Base-by-base conservation (phyloP, 64 coral and sea anemone genomes). In the Porites australiensis region DNA sequence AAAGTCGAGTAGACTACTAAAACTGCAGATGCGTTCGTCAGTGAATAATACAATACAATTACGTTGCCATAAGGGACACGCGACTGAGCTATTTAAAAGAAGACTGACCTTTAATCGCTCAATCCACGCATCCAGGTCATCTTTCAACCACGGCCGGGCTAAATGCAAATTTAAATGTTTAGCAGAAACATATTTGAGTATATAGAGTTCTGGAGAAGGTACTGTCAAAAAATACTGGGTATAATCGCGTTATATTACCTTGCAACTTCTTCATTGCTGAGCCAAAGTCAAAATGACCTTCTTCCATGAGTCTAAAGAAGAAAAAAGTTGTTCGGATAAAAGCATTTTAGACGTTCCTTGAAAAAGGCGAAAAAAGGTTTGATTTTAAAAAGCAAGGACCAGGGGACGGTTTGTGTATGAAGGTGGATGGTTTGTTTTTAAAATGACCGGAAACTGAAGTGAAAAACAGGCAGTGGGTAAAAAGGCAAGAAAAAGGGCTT, bases 111-210 rank as follows among this genome's bases (percentile, higher is more conserved):
- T 86, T 16, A 69, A 77, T 53, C 90, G 79, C 50, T 81, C 51
- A 58, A 98, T 90, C 96, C 96, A 98, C 37, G 83, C 82, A 88
- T 98, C 90, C 27, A 98, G 50, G 65, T 98, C 82, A 63, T 98
- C 96, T 70, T 75, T 74, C 12, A 98, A 84, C 96, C 96, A 98
- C 13, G 96, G 96, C 13, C 93, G 90, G 23, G 70, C 96, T 98
- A 13, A 15, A 70, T 88, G 44, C 79, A 70, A 13, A 76, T 19
- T 47, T 47, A 62, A 23, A 37, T 37, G 27, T 37, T 37, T 10
- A 79, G n/a, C 13, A 11, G 37, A 76, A 47, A 47, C 7, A 47
- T 2, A 1, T 37, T 37, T 37, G 27, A 37, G 27, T 37, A 0
- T 37, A 37, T 37, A 37, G 0, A 1, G 27, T 37, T 37, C 27